Evolutionary conservation across 2,888 invertebrate genomes (phyloP).

Genomic region (Cerceris rybyensis): DNA sequence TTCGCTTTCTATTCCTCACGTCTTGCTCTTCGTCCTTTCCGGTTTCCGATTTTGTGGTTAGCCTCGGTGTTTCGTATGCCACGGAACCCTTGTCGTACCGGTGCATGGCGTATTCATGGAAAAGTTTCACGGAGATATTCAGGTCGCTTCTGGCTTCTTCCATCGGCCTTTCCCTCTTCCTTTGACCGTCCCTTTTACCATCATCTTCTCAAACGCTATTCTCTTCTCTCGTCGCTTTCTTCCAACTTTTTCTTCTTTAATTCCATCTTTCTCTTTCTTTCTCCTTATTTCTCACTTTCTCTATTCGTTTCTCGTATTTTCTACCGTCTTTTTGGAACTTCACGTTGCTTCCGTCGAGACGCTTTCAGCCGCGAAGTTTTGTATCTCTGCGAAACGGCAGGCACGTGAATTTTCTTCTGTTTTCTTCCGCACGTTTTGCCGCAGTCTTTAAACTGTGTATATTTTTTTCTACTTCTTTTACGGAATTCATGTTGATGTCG

Average conservation of each 20-base stretch:
- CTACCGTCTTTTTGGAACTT: neutral
- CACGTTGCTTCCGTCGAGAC: neutral
- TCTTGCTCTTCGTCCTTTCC: conserved; percentile 34
- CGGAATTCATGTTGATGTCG: no score
- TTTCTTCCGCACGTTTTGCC: neutral
- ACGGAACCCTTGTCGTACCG: conserved; percentile 30
- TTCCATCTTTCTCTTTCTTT: neutral
- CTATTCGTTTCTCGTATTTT: neutral
- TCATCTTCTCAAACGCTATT: conserved; percentile 16
- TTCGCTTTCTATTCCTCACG: conserved; percentile 28
- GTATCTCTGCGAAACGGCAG: neutral
- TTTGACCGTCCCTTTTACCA: conserved; percentile 4
- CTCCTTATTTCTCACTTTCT: neutral
- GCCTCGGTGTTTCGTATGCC: conserved; percentile 63
- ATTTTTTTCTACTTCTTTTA: neutral
- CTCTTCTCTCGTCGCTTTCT: neutral
- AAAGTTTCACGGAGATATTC: conserved; percentile 72
- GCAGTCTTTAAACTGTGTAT: neutral
- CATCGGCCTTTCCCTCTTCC: conserved; percentile 18
- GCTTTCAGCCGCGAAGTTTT: neutral
- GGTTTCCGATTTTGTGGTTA: conserved; percentile 45
- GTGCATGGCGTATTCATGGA: conserved; percentile 71
- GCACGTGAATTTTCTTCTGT: neutral
- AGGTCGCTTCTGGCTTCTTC: conserved; percentile 59
- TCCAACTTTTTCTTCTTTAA: neutral